Conservation (phyloP, 2,797 vertebrate genomes). For the Hafferia zeledoni region DNA sequence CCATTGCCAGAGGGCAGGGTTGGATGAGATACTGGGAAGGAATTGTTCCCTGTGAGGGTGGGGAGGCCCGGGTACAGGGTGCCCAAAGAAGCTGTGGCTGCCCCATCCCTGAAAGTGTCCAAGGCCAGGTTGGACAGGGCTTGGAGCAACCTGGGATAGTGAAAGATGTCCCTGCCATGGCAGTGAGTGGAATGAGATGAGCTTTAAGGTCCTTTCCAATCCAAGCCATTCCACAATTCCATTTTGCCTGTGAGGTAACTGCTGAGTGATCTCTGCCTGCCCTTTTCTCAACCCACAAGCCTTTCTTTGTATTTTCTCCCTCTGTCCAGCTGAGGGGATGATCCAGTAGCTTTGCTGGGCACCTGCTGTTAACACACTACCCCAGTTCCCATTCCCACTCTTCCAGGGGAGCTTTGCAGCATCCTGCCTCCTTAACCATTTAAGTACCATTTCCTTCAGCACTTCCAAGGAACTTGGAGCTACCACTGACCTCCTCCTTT, state of each 20-base stretch:
- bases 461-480: neutral
- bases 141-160: neutral
- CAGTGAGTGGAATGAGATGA: neutral
- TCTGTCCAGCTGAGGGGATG: neutral
- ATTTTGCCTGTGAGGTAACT: neutral
- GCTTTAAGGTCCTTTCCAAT: neutral
- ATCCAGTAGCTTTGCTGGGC: neutral
- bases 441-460: neutral
- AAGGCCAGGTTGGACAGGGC: neutral
- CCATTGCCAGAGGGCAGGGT: neutral
- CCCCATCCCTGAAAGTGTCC: neutral
- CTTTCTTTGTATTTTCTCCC: neutral
- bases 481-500: constrained; percentile 90
- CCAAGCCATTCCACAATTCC: neutral
- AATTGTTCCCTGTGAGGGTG: neutral
- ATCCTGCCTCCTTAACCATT: neutral
- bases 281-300: neutral
- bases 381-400: neutral
- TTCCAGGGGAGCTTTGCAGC: neutral
- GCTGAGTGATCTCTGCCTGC: neutral
- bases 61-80: neutral
- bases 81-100: neutral
- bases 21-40: neutral
- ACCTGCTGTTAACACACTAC: neutral
- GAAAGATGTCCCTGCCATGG: neutral